A percentile compares a stretch with the other conserved stretches of the same genome.
Conservation (phyloP, 2,113 vertebrate species). For the Mus pahari region DNA sequence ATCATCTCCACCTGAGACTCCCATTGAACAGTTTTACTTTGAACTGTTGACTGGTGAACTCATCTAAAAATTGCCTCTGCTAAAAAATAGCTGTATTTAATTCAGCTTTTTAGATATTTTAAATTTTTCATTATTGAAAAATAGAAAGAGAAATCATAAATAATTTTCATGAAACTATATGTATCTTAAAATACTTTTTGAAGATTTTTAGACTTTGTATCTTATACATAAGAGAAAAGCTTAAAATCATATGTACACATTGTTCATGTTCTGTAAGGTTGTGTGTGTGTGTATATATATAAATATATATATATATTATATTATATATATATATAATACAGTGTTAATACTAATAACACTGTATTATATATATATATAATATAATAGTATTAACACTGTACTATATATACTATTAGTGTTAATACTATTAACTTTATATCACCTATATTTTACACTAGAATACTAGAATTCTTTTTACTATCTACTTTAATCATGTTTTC, state of each 20-base stretch:
- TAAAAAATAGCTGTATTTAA: background rate
- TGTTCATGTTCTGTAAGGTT: background rate
- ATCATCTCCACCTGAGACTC: background rate
- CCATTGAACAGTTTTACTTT: background rate
- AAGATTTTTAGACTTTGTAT: background rate
- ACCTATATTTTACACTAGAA: background rate
- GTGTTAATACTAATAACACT: background rate
- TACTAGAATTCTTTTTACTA: background rate
- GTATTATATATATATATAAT: background rate
- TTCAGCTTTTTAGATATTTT: background rate
- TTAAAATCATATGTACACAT: background rate
- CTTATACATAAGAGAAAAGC: background rate
- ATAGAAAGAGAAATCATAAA: background rate
- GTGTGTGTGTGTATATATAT: background rate
- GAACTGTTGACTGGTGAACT: background rate
- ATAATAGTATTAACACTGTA: too few species aligned
- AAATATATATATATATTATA: too few species aligned
- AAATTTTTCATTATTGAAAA: background rate
- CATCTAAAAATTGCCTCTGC: background rate
- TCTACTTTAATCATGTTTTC: conserved; percentile 2
- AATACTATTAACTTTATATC: background rate
- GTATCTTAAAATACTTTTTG: background rate
- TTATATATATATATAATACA: background rate
- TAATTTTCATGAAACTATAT: too few species aligned
- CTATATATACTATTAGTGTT: background rate